Conservation (phyloP, 2,888 invertebrate genomes). For the Drosophila incognita region DNA sequence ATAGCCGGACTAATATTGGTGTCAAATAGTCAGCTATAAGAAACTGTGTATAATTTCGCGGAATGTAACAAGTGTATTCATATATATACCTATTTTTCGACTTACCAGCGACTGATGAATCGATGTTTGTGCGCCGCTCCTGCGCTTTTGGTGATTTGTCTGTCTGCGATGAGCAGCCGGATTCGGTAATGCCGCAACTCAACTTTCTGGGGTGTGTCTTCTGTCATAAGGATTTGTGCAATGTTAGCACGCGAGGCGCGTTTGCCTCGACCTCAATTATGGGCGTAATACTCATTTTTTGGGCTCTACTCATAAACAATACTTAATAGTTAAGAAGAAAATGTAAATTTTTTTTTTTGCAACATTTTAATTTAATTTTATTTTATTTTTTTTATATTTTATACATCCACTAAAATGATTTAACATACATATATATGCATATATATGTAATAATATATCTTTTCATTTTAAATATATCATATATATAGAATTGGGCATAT, state of each 20-base stretch:
- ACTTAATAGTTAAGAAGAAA: background rate
- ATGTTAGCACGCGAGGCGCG: slow-evolving; percentile 36
- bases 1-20: background rate
- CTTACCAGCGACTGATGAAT: slow-evolving; percentile 48
- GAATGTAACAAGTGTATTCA: background rate
- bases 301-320: background rate
- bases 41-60: background rate
- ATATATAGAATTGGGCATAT: slow-evolving; percentile 59
- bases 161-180: slow-evolving; percentile 66
- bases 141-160: slow-evolving; percentile 70
- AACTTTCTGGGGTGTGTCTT: slow-evolving; percentile 63
- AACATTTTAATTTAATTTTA: slow-evolving; percentile 52
- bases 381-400: slow-evolving; percentile 55
- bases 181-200: slow-evolving; percentile 64
- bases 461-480: slow-evolving; percentile 53
- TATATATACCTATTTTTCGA: background rate
- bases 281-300: background rate
- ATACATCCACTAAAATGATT: slow-evolving; percentile 79
- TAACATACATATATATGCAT: slow-evolving; percentile 69
- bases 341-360: slow-evolving; percentile 15
- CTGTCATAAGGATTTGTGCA: slow-evolving; percentile 73
- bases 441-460: slow-evolving; percentile 56
- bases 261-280: background rate
- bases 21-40: background rate
- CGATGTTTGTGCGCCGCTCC: slow-evolving; percentile 70